Conservation (phyloP, 2,797 vertebrate genomes). For the Clarias fuscus region DNA sequence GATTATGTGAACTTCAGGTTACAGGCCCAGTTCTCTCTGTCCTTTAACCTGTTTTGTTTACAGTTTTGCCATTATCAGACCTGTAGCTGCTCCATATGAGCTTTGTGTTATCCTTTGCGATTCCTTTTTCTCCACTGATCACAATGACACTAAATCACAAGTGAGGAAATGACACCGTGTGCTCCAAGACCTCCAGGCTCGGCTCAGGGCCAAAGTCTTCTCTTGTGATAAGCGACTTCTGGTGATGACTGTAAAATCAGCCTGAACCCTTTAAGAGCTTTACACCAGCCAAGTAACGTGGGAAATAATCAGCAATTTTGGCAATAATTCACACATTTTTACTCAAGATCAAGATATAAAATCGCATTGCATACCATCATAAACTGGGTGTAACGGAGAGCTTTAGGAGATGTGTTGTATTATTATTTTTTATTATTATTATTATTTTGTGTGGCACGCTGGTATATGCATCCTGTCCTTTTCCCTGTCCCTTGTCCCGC, state of each 20-base stretch:
- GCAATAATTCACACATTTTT: neutral
- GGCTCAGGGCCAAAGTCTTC: neutral
- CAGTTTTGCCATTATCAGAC: neutral
- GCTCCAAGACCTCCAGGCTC: neutral
- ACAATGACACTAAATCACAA: neutral
- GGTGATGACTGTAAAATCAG: neutral
- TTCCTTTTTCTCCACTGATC: neutral
- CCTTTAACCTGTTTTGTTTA: neutral
- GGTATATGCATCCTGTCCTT: no score
- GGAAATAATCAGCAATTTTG: neutral
- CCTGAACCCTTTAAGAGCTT: neutral
- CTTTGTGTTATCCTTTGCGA: neutral
- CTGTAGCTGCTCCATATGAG: no score
- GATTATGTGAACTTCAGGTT: neutral
- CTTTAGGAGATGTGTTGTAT: neutral
- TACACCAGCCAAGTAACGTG: neutral
- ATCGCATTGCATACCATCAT: neutral
- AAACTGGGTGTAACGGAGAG: neutral
- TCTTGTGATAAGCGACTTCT: neutral
- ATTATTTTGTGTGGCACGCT: neutral
- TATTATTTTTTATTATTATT: neutral
- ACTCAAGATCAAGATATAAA: neutral
- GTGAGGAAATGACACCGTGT: neutral
- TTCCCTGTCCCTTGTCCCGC: no score
- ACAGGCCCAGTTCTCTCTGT: neutral